Base-by-base conservation (phyloP, 2,888 invertebrate species). In the Microplitis manilae region DNA sequence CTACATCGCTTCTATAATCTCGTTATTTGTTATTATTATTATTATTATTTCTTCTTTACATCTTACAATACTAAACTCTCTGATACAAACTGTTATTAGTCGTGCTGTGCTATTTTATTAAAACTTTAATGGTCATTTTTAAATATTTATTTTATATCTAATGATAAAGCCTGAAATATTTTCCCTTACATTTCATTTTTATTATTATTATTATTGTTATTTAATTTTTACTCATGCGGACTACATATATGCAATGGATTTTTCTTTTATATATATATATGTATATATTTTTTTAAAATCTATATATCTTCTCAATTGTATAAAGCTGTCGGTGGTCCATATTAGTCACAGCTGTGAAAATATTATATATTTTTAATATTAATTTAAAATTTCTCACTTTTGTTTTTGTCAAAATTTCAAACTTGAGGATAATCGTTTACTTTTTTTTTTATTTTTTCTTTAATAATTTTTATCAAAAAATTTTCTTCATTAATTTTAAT, bases 301-400 rank as follows among this genome's bases (percentile, higher is more conserved):
- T 76, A 65, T 79, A 76, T 76, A 67, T 78, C 75, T 41, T 77
- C 69, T 71, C 59, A 62, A 20, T 64, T 77, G 69, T 77, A 75
- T 79, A 78, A 81, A 80, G 81, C 80, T 80, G 83, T 85, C 83
- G 86, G 83, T 87, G 86, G 86, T 87, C 86, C 87, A 84, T 86
- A 82, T 85, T 83, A 79, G 82, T 86, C 86, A 85, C 87, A 86
- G 86, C 86, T 79, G 84, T 83, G 83, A 84, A 85, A 83, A 83
- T 84, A 86, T 78, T 78, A 64, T 73, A 41, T 39, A 72, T 76
- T 77, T 75, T 20, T 70, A 78, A n/a, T 20, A 62, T 72, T 68
- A 30, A 59, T 76, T 75, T 15, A 38, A 70, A 74, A 61, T 50
- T 74, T 20, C 50, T 64, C 39, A 68, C 7, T 62, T 30, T 62